Evolutionary conservation across 2,888 invertebrate genomes (phyloP).

Genomic region (Drosophila falleni): DNA sequence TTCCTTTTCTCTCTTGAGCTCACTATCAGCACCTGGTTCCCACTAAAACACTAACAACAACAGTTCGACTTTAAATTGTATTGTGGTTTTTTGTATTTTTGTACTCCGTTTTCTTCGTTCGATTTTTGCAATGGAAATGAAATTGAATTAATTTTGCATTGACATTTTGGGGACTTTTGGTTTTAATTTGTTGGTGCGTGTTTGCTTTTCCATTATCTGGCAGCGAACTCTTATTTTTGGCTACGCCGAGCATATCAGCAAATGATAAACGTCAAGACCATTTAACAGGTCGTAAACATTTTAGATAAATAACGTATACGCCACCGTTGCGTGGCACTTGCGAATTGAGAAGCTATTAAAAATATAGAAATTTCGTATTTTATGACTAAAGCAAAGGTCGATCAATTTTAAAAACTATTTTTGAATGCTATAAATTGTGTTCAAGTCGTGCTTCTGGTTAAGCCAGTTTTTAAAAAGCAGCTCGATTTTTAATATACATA

Average conservation of each 20-base stretch:
- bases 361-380: background rate
- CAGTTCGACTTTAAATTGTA: conserved; percentile 23
- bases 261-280: conserved; percentile 49
- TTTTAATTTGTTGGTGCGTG: conserved; percentile 13
- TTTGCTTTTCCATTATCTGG: conserved; percentile 42
- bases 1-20: background rate
- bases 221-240: conserved; percentile 41
- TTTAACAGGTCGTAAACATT: conserved; percentile 26
- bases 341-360: background rate
- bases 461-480: background rate
- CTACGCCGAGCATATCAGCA: conserved; percentile 56
- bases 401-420: background rate
- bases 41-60: conserved; percentile 21
- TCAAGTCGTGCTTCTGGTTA: background rate
- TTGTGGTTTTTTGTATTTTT: conserved; percentile 5
- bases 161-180: conserved; percentile 40
- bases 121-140: conserved; percentile 42
- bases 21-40: conserved; percentile 36
- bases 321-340: conserved; percentile 14
- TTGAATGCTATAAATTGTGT: background rate
- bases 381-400: background rate
- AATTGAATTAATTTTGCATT: conserved; percentile 61
- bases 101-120: conserved; percentile 12
- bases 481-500: background rate
- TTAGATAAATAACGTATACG: conserved; percentile 60